Evolutionary conservation across 2,888 invertebrate genomes (phyloP).

Genomic region (Amiota communis): DNA sequence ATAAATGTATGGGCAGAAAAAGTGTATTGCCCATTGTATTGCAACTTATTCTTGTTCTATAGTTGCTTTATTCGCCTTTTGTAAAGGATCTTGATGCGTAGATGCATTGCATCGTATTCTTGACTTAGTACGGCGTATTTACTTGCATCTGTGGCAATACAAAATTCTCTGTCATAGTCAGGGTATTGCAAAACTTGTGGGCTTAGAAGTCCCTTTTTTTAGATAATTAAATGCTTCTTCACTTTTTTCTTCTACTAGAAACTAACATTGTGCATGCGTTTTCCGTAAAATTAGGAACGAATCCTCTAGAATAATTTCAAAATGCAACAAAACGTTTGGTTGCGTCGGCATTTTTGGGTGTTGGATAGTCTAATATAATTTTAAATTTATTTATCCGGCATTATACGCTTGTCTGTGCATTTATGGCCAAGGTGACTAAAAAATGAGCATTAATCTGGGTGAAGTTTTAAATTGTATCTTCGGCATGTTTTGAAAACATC

Average conservation of each 20-base stretch:
- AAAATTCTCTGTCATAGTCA: too few species aligned
- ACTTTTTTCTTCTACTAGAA: constrained; percentile 11
- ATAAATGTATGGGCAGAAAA: too few species aligned
- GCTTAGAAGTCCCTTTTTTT: constrained; percentile 25
- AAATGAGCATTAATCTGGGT: too few species aligned
- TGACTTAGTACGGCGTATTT: constrained; percentile 4
- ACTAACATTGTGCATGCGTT: neutral
- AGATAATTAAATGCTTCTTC: constrained; percentile 38
- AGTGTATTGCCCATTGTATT: too few species aligned
- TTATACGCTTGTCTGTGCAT: too few species aligned
- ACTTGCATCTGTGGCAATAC: constrained; percentile 30
- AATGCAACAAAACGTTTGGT: constrained; percentile 30
- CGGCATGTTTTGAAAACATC: too few species aligned
- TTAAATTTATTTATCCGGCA: too few species aligned
- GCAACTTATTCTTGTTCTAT: neutral
- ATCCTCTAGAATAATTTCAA: neutral
- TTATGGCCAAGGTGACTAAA: too few species aligned
- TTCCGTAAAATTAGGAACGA: neutral
- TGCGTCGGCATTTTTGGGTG: constrained; percentile 28
- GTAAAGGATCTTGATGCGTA: constrained; percentile 27
- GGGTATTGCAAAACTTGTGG: too few species aligned
- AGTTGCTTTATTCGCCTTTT: neutral
- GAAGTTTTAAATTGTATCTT: too few species aligned
- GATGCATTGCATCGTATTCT: constrained; percentile 18
- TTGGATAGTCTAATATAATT: too few species aligned